Base-by-base conservation (phyloP, 2,797 vertebrate genomes). In the Micropoecilia bifurca region DNA sequence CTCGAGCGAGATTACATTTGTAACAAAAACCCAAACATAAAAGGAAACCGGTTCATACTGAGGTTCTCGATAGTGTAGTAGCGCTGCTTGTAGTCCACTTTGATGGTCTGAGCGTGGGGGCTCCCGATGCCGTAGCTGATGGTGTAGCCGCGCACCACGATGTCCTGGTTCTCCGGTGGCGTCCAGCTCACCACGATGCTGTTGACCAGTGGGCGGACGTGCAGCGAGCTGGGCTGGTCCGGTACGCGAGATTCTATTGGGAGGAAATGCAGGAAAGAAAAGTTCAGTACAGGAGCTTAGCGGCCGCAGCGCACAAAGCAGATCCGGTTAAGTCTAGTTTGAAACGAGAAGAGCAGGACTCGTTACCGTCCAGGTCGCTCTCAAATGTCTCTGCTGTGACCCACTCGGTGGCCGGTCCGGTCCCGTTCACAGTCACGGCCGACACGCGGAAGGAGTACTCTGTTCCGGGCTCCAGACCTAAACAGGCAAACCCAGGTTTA, bases 171-270 rank as follows among this genome's bases (percentile, higher is more conserved):
- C 92, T 99, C 98, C 0, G 99, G 99, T 0, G 99, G 99, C 0
- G 99, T 99, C 99, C 99, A 99, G 94, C 99, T 99, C 36, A 99
- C 99, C 55, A 99, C 98, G 0, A 99, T 99, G 80, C 98, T 99
- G 87, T 97, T 99, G 80, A 99, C 96, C 47, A 99, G 95, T 0
- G 99, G 96, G 0, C 99, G 97, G 48, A 99, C 97, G 0, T 99
- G 99, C 43, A 99, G 96, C 0, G 99, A 99, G 82, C 98, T 99
- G 2, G 99, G 99, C 73, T 98, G 96, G 82, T 99, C 97, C 0
- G 99, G 99, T 55, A 99, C 99, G 0, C 96, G 96, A 0, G 96
- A 97, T 91, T 99, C 98, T 99, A 94, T 45, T 1, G 25, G 45
- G 16, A 25, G 20, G 73, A 18, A 72, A 47, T 0, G 53, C 13